Evolutionary conservation across 2,888 invertebrate species (phyloP).

Genomic region (Limnephilus auricula): DNA sequence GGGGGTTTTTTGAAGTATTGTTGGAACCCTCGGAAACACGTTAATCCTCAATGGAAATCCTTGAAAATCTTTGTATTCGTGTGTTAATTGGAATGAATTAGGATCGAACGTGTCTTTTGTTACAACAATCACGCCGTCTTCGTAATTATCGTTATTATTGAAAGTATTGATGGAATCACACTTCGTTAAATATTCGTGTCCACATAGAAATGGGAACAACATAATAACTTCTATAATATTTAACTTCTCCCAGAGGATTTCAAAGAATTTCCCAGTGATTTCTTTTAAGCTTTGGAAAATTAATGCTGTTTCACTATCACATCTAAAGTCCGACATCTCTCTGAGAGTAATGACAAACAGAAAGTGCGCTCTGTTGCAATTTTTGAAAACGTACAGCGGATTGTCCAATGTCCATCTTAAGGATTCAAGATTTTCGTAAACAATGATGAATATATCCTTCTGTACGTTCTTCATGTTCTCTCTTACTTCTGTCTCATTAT

Average conservation of each 20-base stretch:
- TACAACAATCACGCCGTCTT: slow-evolving; percentile 28
- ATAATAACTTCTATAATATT: slow-evolving; percentile 42
- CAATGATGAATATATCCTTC: not conserved
- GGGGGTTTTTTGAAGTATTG: slow-evolving; percentile 67
- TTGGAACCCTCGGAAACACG: slow-evolving; percentile 70
- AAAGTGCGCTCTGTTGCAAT: slow-evolving; percentile 21
- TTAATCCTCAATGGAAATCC: slow-evolving; percentile 70
- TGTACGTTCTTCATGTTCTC: not conserved
- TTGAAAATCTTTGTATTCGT: slow-evolving; percentile 68
- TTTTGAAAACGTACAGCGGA: not conserved
- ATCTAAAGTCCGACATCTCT: not conserved
- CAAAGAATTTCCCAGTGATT: slow-evolving; percentile 19
- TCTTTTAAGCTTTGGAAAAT: slow-evolving; percentile 10
- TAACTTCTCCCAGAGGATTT: slow-evolving; percentile 38
- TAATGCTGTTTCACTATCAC: not conserved
- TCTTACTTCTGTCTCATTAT: not conserved
- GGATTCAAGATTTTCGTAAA: not conserved
- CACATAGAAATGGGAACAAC: slow-evolving; percentile 44
- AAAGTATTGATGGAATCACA: not conserved
- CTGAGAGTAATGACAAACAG: not conserved
- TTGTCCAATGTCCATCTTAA: not conserved
- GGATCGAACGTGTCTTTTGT: slow-evolving; percentile 10
- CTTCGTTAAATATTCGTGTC: slow-evolving; percentile 7
- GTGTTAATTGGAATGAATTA: slow-evolving; percentile 52
- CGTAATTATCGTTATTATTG: not conserved